phyloP scores from a whole-genome alignment of 2,888 invertebrate genomes.

The Folsomia manolachei region DNA sequence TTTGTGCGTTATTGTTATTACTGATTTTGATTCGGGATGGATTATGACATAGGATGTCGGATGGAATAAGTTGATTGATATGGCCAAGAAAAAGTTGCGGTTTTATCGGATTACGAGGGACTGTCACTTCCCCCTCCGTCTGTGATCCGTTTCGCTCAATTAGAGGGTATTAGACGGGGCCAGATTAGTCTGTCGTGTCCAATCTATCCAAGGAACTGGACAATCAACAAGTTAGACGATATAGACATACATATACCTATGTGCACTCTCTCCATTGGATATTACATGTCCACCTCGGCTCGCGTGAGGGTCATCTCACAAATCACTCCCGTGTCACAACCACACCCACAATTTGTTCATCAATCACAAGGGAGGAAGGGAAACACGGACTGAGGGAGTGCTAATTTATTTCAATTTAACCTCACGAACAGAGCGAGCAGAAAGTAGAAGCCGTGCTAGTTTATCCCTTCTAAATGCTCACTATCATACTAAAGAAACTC shows the following conservation, averaged over 20 bases:
- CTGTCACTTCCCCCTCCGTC: slow-evolving; percentile 11
- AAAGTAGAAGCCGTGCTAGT: background rate
- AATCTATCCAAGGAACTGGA: slow-evolving; percentile 7
- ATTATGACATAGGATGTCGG: slow-evolving; percentile 1
- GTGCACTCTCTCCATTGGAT: background rate
- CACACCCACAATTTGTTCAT: slow-evolving; percentile 9
- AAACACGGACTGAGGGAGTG: too few species aligned
- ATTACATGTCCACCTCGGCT: slow-evolving; percentile 3
- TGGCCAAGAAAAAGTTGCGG: slow-evolving; percentile 6
- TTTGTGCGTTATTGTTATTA: background rate
- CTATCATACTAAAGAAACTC: background rate
- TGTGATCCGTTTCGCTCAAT: slow-evolving; percentile 20
- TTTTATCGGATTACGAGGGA: slow-evolving; percentile 18
- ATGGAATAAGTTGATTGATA: background rate
- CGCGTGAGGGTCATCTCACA: slow-evolving; percentile 3
- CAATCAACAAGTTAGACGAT: slow-evolving; percentile 18
- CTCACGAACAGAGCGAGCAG: background rate
- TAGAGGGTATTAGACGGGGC: background rate
- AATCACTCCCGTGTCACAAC: background rate
- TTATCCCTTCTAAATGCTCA: background rate
- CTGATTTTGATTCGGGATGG: background rate
- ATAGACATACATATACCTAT: too few species aligned
- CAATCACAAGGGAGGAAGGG: background rate
- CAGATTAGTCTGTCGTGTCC: slow-evolving; percentile 13
- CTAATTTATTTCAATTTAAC: background rate